These are phyloP conservation scores for Nibea albiflora DNA, from an alignment of 2,113 vertebrate genomes.

Conservation along the genomic window DNA sequence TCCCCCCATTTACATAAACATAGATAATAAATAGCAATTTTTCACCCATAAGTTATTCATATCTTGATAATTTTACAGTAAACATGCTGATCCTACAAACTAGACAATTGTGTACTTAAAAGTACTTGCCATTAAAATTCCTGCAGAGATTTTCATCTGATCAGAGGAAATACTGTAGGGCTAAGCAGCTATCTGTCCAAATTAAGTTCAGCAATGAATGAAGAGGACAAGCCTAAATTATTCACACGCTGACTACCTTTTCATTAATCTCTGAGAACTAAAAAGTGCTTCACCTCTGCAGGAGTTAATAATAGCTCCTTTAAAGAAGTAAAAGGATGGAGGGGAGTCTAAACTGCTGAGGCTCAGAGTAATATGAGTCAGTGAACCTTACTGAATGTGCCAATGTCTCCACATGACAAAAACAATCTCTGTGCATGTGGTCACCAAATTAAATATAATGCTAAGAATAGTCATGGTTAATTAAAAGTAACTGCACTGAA, in stretches of 20 bases:
- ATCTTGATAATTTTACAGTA: conserved; percentile 1
- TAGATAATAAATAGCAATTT: neutral
- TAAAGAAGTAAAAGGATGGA: conserved; percentile 39
- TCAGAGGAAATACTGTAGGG: conserved; percentile 21
- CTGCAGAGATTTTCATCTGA: neutral
- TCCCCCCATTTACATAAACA: neutral
- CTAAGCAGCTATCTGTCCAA: conserved; percentile 48
- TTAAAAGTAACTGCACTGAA: neutral
- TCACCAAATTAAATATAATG: neutral
- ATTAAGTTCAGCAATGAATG: conserved; percentile 62
- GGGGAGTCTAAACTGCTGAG: conserved; percentile 38
- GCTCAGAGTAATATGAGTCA: conserved; percentile 5
- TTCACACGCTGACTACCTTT: conserved; percentile 76
- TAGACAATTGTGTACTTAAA: neutral
- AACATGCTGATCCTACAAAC: neutral
- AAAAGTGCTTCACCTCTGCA: conserved; percentile 69
- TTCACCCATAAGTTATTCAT: conserved; percentile 28
- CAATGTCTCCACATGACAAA: neutral
- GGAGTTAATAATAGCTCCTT: conserved; percentile 76
- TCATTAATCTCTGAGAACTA: conserved; percentile 74
- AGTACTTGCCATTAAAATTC: neutral
- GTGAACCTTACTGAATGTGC: neutral
- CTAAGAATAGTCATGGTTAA: neutral
- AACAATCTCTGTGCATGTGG: neutral
- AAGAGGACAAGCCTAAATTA: conserved; percentile 74